phyloP scores from a whole-genome alignment of 2,113 vertebrate species.

The Agelaius phoeniceus region DNA sequence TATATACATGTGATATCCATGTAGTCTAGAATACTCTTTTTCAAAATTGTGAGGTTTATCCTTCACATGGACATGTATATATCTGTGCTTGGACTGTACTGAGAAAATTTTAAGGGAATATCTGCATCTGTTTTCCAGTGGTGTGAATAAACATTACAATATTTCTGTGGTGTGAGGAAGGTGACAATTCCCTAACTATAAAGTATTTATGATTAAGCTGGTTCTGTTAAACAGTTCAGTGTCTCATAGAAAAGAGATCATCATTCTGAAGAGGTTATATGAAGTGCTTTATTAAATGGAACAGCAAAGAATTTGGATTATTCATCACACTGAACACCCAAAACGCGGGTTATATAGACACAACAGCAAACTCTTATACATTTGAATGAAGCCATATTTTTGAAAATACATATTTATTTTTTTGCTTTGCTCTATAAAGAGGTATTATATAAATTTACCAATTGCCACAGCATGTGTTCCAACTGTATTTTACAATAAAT shows the following conservation, averaged over 20 bases:
- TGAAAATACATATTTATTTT: neutral
- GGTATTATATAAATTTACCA: neutral
- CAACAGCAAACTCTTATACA: neutral
- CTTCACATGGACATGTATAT: neutral
- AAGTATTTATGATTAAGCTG: neutral
- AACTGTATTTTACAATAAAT: neutral
- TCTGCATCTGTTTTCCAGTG: neutral
- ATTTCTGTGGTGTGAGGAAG: neutral
- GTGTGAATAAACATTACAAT: neutral
- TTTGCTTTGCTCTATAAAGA: constrained; percentile 3
- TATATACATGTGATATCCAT: neutral
- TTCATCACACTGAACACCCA: neutral
- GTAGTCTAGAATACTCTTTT: neutral
- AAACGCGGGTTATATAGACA: neutral
- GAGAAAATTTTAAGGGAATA: neutral
- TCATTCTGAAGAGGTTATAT: neutral
- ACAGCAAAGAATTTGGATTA: neutral
- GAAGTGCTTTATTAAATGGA: neutral
- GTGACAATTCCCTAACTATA: neutral
- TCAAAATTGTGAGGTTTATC: neutral
- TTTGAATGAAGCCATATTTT: neutral
- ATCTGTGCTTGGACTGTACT: neutral
- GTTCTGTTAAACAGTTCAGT: neutral
- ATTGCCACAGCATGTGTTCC: neutral
- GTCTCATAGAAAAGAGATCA: neutral